Percentiles rank a stretch among this genome's conserved stretches.
Conservation (phyloP, 1,140 invertebrate species). For the Aphelenchoides avenae region DNA sequence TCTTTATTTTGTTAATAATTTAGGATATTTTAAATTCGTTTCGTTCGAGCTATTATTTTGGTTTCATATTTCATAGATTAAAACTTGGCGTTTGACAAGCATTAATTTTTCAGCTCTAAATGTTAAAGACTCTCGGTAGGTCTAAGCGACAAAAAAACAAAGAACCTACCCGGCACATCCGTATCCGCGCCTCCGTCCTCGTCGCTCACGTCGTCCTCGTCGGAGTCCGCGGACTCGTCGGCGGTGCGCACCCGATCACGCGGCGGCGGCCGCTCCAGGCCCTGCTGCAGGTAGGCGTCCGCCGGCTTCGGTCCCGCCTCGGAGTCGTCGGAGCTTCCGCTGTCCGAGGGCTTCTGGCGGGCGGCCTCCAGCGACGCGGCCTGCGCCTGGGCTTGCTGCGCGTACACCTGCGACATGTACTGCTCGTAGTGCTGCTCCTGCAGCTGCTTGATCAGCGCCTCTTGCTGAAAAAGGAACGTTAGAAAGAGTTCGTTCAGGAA, state of each 20-base stretch:
- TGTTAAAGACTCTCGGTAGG: no score
- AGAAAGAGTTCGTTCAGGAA: not conserved
- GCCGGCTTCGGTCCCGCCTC: conserved; percentile 34
- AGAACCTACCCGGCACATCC: conserved; percentile 28
- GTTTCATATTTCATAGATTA: no score
- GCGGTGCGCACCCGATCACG: conserved; percentile 31
- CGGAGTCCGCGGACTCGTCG: conserved; percentile 18
- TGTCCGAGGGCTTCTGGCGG: conserved; percentile 1
- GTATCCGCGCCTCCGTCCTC: conserved; percentile 20
- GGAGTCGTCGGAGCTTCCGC: conserved; percentile 27
- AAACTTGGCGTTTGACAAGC: no score
- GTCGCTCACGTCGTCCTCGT: conserved; percentile 32
- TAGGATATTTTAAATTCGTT: no score
- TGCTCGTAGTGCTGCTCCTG: conserved; percentile 49
- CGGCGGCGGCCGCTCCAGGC: conserved; percentile 28
- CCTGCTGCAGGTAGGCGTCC: conserved; percentile 32
- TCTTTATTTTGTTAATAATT: no score
- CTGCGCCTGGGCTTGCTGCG: conserved; percentile 39
- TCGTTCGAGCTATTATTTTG: no score
- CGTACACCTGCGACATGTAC: conserved; percentile 50
- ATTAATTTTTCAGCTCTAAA: no score
- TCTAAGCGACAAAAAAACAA: no score
- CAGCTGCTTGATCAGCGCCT: conserved; percentile 43
- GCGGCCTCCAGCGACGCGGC: conserved; percentile 18
- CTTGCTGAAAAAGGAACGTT: conserved; percentile 36